phyloP scores from a whole-genome alignment of 2,797 vertebrate genomes.

The Coregonus ussuriensis region DNA sequence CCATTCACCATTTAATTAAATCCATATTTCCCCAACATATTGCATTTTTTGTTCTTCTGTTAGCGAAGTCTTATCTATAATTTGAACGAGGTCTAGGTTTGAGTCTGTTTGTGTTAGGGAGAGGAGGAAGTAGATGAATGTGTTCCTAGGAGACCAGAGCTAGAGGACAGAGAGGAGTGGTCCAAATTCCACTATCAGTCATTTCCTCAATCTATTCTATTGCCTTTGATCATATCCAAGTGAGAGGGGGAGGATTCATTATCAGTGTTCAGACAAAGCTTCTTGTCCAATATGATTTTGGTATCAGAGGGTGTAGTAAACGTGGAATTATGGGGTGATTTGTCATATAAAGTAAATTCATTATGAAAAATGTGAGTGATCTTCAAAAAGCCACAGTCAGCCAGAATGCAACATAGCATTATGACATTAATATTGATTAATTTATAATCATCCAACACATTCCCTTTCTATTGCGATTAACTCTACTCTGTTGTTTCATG shows the following conservation, averaged over 20 bases:
- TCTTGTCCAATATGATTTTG: not conserved
- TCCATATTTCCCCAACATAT: not conserved
- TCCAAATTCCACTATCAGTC: not conserved
- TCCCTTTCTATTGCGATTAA: not conserved
- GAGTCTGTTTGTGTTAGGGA: not conserved
- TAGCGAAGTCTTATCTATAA: not conserved
- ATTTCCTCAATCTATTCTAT: not conserved
- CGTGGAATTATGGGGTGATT: no score
- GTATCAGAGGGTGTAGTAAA: not conserved
- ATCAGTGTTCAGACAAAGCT: not conserved
- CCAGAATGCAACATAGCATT: not conserved
- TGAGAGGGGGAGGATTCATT: not conserved
- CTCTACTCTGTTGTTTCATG: not conserved
- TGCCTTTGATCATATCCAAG: not conserved
- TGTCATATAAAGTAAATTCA: not conserved
- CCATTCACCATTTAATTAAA: not conserved
- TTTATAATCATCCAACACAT: not conserved
- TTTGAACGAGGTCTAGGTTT: not conserved
- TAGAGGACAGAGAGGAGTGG: not conserved
- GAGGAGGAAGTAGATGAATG: not conserved
- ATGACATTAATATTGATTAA: not conserved
- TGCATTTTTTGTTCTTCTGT: not conserved
- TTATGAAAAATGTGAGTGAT: not conserved
- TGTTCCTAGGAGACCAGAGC: not conserved
- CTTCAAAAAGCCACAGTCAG: no score